Evolutionary conservation across 2,797 vertebrate genomes (phyloP), one percentile per base, ranked within the genome.

Genomic region (Poeciliopsis gracilis): DNA sequence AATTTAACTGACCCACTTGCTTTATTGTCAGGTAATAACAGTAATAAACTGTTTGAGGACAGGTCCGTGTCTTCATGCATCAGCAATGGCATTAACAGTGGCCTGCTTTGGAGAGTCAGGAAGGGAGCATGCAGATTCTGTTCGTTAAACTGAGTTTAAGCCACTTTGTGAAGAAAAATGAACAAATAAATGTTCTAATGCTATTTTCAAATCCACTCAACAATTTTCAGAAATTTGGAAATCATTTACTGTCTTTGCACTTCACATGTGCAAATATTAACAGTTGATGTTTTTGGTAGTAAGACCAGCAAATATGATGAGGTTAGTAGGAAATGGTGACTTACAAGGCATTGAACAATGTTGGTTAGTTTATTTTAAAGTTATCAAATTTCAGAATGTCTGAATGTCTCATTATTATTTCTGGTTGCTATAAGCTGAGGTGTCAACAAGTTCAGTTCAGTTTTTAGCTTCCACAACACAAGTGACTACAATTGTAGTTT

Each of bases 1-100:
- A 85, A 82, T 90, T 84, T 77, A 86, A 84, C 83, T 73, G 84
- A 89, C 89, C 89, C 86, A 89, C 86, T 90, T 92, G 79, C 83
- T 89, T 84, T 86, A 79, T 82, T 85, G 82, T 86, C 88, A 86
- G 82, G 77, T 86, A 78, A 82, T 90, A 77, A 88, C 74, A 1
- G 38, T 87, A 78, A 86, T 85, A 89, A 87, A 83, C 85, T 84
- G 79, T 78, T n/a, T 61, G 77, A 85, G 87, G 88, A 88, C 84
- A 78, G 83, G 90, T 90, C 88, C 81, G 81, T 87, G 81, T 87
- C 86, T 86, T 80, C 73, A 78, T 83, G 83, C 80, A 79, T 86
- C 84, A 77, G 83, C 46, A 84, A 73, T 69, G 11, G 38, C 20
- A 43, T 15, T 69, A 43, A 69, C 7, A 69, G 11, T n/a, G 23